Evolutionary conservation across 2,113 vertebrate genomes (phyloP).

Genomic region (Neotoma lepida): DNA sequence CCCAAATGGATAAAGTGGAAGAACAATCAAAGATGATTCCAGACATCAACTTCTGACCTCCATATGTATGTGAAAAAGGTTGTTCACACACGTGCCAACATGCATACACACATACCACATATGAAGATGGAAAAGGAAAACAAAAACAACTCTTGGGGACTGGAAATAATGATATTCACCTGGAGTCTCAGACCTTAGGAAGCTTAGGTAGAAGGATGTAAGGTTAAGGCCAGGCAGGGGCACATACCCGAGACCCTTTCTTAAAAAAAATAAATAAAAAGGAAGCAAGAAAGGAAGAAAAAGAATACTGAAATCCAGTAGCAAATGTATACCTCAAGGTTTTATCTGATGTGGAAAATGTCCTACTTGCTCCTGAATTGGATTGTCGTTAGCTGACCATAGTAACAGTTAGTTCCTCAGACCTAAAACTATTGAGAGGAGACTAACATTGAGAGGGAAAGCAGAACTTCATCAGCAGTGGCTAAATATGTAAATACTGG

Average conservation of each 20-base stretch:
- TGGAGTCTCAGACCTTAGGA: background rate
- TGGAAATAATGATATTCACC: background rate
- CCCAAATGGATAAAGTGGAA: background rate
- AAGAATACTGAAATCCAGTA: background rate
- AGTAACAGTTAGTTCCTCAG: slow-evolving; percentile 44
- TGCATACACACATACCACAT: no score
- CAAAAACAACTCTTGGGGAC: background rate
- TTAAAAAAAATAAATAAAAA: background rate
- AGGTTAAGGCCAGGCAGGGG: background rate
- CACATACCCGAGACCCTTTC: background rate
- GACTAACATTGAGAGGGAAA: slow-evolving; percentile 34
- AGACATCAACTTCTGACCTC: no score
- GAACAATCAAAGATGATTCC: background rate
- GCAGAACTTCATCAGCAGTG: background rate
- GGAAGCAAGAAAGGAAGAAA: background rate
- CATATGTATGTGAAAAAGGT: background rate
- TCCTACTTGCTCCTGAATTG: slow-evolving; percentile 36
- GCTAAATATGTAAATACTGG: slow-evolving; percentile 23
- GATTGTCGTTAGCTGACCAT: slow-evolving; percentile 44
- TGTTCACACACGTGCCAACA: background rate
- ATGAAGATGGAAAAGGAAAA: background rate
- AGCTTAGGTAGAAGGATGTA: background rate
- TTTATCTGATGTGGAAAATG: slow-evolving; percentile 53
- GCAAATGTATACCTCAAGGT: background rate
- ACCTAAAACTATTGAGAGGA: slow-evolving; percentile 62